Evolutionary conservation across 2,113 vertebrate genomes (phyloP).

Genomic region (Notothenia coriiceps): DNA sequence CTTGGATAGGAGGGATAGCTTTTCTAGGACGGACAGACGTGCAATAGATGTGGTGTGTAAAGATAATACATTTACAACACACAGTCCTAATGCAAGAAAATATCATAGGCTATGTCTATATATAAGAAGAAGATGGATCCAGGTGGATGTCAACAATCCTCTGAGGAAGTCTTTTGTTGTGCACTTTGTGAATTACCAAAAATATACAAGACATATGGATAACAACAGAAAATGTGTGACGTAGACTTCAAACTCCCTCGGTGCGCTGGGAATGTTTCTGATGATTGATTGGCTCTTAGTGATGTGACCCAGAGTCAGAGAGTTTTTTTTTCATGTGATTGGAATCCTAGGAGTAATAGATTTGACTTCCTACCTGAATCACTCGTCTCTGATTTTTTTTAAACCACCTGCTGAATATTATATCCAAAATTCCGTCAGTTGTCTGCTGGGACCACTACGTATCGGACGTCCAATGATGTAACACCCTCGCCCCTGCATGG

Average conservation of each 20-base stretch:
- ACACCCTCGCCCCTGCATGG: not conserved
- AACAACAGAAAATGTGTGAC: not conserved
- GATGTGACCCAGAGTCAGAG: not conserved
- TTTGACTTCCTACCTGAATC: not conserved
- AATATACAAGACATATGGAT: too few relatives aligned
- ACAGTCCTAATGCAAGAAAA: too few relatives aligned
- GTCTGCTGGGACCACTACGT: not conserved
- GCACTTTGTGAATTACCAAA: not conserved
- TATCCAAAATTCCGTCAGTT: accelerated
- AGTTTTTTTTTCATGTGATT: too few relatives aligned
- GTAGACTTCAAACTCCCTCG: not conserved
- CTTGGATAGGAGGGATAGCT: too few relatives aligned
- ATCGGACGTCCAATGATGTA: not conserved
- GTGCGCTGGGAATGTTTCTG: not conserved
- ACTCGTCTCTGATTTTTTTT: not conserved
- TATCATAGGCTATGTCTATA: too few relatives aligned
- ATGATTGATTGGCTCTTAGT: not conserved
- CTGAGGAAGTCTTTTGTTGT: too few relatives aligned
- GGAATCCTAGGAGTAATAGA: too few relatives aligned
- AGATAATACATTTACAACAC: too few relatives aligned
- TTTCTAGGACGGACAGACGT: too few relatives aligned
- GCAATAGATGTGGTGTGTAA: too few relatives aligned
- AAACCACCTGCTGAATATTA: not conserved
- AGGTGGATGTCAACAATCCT: too few relatives aligned
- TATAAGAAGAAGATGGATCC: too few relatives aligned